Percentiles rank a stretch among this genome's conserved stretches.
Conservation (phyloP, 2,888 invertebrate genomes). For the Lasioglossum lativentre region DNA sequence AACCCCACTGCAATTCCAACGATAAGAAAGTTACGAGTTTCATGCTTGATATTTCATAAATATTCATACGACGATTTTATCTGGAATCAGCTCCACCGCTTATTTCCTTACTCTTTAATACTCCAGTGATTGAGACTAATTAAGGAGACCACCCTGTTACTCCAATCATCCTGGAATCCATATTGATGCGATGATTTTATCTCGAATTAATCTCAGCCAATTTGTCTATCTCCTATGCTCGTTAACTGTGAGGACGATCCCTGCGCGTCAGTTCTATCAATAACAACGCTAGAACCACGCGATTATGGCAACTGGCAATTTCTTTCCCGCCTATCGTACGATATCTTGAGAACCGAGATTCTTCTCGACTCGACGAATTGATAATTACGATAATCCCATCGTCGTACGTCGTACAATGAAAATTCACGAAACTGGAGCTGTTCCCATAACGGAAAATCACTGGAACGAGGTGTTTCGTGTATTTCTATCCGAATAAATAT, state of each 20-base stretch:
- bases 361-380: background rate
- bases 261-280: background rate
- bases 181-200: background rate
- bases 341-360: background rate
- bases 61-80: background rate
- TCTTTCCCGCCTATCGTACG: background rate
- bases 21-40: background rate
- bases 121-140: background rate
- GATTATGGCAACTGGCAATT: background rate
- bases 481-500: background rate
- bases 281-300: background rate
- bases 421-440: background rate
- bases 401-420: background rate
- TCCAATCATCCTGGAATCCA: background rate
- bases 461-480: background rate
- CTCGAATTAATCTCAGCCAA: background rate
- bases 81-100: background rate
- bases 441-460: background rate
- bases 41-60: background rate
- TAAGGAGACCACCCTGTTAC: background rate
- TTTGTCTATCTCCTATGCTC: background rate
- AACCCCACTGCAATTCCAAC: background rate
- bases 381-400: background rate
- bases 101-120: background rate
- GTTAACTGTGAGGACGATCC: background rate